Percentiles rank a stretch among this genome's conserved stretches.
Conservation (phyloP, 2,113 vertebrate genomes). For the Ammodramus savannarum region DNA sequence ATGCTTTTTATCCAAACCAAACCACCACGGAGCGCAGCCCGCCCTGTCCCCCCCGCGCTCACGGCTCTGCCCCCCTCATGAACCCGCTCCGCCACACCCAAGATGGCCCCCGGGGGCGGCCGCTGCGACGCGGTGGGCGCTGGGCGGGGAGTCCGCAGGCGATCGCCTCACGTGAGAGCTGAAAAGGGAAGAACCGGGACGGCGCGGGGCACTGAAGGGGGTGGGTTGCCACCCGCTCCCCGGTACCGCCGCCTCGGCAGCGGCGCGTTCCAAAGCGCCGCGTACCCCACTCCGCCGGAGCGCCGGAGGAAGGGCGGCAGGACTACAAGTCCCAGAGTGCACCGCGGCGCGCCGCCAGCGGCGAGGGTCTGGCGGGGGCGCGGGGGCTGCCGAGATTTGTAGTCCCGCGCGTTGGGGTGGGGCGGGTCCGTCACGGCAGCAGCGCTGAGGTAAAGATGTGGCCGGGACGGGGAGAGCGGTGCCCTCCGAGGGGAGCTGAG, state of each 20-base stretch:
- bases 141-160: background rate
- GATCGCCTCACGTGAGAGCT: background rate
- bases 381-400: constrained; percentile 1
- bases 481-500: background rate
- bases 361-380: background rate
- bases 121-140: background rate
- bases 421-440: fast-evolving
- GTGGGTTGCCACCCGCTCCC: background rate
- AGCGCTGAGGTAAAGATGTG: background rate
- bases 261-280: background rate
- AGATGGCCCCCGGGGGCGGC: background rate
- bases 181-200: background rate
- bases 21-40: fast-evolving
- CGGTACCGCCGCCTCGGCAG: background rate
- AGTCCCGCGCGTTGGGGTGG: background rate
- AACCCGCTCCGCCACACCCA: background rate
- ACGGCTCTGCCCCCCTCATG: fast-evolving
- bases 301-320: fast-evolving
- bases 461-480: too few species aligned
- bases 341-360: background rate
- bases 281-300: fast-evolving
- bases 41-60: fast-evolving
- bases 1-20: background rate
- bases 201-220: background rate
- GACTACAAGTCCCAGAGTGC: constrained; percentile 21